A percentile compares a stretch with the other conserved stretches of the same genome.
Conservation (phyloP, 1,140 invertebrate genomes). For the Drosophila rufa region DNA sequence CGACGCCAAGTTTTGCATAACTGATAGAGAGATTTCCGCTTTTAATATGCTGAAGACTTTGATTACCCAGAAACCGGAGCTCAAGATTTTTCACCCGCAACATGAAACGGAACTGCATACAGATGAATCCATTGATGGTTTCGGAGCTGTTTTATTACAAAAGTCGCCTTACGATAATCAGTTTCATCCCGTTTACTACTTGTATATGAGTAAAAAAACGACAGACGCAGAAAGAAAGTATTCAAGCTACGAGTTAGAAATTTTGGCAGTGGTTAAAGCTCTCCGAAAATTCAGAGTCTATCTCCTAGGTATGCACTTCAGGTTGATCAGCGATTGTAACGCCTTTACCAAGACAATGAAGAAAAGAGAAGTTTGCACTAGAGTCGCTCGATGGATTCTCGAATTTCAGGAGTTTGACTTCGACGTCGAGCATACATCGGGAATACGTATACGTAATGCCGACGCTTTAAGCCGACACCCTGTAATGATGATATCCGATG, state of each 20-base stretch:
- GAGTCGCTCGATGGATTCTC: too few species aligned
- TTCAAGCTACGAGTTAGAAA: background rate
- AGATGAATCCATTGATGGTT: constrained; percentile 15
- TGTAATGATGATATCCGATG: background rate
- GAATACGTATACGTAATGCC: too few species aligned
- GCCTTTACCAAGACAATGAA: constrained; percentile 9
- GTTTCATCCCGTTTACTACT: background rate
- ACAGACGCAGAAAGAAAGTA: background rate
- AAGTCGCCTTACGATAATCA: background rate
- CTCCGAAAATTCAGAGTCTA: too few species aligned
- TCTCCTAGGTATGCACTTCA: too few species aligned
- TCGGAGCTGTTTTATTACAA: constrained; percentile 10
- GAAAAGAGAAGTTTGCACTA: background rate
- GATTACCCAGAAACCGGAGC: background rate
- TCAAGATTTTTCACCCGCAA: constrained; percentile 5
- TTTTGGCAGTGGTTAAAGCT: constrained; percentile 7
- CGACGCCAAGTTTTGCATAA: background rate
- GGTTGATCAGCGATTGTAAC: too few species aligned
- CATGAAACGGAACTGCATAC: constrained; percentile 18
- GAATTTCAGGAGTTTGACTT: background rate
- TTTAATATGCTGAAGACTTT: background rate
- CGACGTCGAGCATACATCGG: background rate
- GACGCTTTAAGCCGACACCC: background rate
- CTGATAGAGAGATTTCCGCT: background rate
- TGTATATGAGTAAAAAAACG: constrained; percentile 10